These are phyloP conservation scores for Phymatocera aterrima DNA, from an alignment of 2,888 invertebrate species.

Conservation along the genomic window DNA sequence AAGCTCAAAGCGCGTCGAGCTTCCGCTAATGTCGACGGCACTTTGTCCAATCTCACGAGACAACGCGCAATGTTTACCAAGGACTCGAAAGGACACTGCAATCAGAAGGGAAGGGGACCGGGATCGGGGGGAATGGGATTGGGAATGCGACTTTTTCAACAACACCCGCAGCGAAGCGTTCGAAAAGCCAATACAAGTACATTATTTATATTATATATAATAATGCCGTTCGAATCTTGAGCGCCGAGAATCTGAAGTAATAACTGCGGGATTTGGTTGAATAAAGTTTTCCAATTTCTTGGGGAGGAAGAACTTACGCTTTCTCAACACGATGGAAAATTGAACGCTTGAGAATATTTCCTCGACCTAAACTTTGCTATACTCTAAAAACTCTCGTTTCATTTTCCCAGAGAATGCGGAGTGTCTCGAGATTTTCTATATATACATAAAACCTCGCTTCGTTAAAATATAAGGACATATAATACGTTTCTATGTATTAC, in stretches of 20 bases:
- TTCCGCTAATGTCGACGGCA: not conserved
- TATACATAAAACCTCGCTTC: not conserved
- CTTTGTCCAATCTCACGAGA: not conserved
- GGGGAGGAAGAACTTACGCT: not conserved
- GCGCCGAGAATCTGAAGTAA: not conserved
- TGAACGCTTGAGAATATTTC: not conserved
- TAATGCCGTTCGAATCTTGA: not conserved
- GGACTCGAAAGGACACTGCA: not conserved
- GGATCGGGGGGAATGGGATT: not conserved
- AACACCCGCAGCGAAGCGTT: not conserved
- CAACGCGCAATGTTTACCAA: not conserved
- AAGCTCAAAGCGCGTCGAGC: no score
- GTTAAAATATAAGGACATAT: not conserved
- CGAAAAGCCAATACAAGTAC: not conserved
- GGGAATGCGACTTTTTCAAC: not conserved
- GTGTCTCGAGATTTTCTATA: not conserved
- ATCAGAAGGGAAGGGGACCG: not conserved
- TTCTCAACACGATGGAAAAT: not conserved
- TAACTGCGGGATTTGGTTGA: constrained; percentile 3
- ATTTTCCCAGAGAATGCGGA: not conserved
- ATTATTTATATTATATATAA: not conserved
- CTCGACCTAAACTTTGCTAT: no score
- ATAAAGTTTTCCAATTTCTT: constrained; percentile 34
- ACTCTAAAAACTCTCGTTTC: not conserved
- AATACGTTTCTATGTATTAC: not conserved